phyloP scores from a whole-genome alignment of 2,797 vertebrate genomes.

The Sardinella longiceps region DNA sequence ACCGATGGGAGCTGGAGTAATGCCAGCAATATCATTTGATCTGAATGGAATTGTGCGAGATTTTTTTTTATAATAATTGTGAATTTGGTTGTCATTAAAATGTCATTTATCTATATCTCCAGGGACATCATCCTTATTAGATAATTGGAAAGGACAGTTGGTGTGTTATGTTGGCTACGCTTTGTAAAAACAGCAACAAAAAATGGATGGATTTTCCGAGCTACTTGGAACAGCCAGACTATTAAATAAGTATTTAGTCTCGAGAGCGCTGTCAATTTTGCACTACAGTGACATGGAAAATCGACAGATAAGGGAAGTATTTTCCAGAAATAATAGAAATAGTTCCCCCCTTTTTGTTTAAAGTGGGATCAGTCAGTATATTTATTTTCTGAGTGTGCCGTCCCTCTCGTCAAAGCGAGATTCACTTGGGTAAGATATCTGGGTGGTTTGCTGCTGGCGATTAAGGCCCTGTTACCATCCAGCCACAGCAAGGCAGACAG shows the following conservation, averaged over 20 bases:
- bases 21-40: background rate
- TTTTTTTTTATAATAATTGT: background rate
- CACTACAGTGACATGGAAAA: background rate
- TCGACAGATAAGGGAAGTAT: no score
- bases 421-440: background rate
- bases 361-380: background rate
- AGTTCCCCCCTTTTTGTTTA: background rate
- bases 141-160: background rate
- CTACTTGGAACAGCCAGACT: background rate
- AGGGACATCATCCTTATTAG: background rate
- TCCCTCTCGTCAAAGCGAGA: background rate
- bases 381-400: background rate
- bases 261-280: background rate
- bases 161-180: background rate
- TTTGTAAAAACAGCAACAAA: background rate
- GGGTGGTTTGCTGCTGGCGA: conserved; percentile 16
- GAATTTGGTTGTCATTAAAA: background rate
- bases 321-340: background rate
- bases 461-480: conserved; percentile 14
- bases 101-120: background rate
- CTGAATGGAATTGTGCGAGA: background rate
- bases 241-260: background rate
- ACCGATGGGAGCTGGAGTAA: background rate
- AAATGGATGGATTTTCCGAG: background rate
- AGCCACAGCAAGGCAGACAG: conserved; percentile 8